Conservation (phyloP, 1,140 invertebrate genomes). For the Cardiocondyla obscurior region DNA sequence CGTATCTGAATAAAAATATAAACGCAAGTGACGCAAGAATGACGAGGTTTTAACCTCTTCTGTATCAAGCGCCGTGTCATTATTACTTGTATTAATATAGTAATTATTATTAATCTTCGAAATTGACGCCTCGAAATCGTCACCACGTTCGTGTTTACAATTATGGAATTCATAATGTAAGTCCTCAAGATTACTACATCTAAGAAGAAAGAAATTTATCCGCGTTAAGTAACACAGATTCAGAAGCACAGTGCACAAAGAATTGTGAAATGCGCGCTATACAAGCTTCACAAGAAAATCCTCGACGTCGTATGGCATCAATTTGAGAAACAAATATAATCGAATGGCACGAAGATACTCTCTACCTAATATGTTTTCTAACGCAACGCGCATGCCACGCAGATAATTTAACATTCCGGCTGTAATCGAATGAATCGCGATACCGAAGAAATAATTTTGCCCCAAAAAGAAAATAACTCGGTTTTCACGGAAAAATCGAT, state of each 20-base stretch:
- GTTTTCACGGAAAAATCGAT: constrained; percentile 16
- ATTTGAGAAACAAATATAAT: constrained; percentile 4
- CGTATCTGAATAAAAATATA: constrained; percentile 30
- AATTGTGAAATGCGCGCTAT: constrained; percentile 11
- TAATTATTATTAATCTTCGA: constrained; percentile 26
- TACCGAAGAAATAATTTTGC: neutral
- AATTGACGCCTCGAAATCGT: neutral
- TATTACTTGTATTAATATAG: constrained; percentile 17
- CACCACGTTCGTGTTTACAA: neutral
- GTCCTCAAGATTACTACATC: constrained; percentile 4
- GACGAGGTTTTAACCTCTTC: neutral
- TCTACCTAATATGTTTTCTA: neutral
- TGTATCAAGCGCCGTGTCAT: neutral
- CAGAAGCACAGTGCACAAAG: neutral
- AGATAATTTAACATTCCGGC: neutral
- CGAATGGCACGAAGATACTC: neutral
- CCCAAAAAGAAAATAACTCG: constrained; percentile 9
- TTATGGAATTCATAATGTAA: neutral
- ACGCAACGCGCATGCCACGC: neutral
- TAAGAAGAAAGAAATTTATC: neutral
- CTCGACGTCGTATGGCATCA: neutral
- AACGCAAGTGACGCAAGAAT: constrained; percentile 31
- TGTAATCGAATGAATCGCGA: neutral
- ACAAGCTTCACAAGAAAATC: constrained; percentile 25
- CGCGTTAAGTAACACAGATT: constrained; percentile 21